Evolutionary conservation across 2,888 invertebrate genomes (phyloP).

Genomic region (Oeneis ivallda): DNA sequence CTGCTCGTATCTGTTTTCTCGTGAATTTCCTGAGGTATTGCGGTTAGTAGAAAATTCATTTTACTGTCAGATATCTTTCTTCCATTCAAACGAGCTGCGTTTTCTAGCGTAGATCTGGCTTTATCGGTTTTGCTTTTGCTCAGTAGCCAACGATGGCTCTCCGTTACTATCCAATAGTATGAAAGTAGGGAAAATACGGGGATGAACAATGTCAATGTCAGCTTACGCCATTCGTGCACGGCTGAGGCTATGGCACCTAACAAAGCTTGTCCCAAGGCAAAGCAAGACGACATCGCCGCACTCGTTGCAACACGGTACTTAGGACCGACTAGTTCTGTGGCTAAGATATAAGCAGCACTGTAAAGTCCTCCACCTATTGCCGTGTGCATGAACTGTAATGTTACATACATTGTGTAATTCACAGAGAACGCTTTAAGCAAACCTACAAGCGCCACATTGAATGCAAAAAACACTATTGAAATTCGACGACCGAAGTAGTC

Average conservation of each 20-base stretch:
- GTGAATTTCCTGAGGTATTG: constrained; percentile 54
- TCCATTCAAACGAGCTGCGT: constrained; percentile 83
- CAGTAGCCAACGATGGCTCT: constrained; percentile 89
- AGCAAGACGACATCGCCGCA: constrained; percentile 85
- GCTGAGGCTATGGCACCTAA: constrained; percentile 85
- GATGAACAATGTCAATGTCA: constrained; percentile 84
- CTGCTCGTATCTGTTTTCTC: constrained; percentile 41
- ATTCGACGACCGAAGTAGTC: constrained; percentile 79
- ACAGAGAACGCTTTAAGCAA: constrained; percentile 68
- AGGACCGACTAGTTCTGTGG: constrained; percentile 89
- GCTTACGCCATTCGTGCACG: constrained; percentile 85
- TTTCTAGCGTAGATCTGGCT: constrained; percentile 82
- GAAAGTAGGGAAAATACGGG: constrained; percentile 85
- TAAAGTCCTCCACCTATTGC: constrained; percentile 71
- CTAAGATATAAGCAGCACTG: constrained; percentile 78
- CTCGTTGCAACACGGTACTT: constrained; percentile 86
- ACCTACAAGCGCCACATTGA: constrained; percentile 66
- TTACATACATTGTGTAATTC: constrained; percentile 68
- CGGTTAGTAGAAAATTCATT: constrained; percentile 61
- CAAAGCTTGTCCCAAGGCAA: constrained; percentile 86
- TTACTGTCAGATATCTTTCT: constrained; percentile 73
- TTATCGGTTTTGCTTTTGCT: constrained; percentile 84
- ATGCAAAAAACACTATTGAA: constrained; percentile 67
- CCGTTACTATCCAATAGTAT: constrained; percentile 86
- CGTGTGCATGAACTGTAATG: constrained; percentile 66